These are phyloP conservation scores for Lasioglossum figueresi DNA, from an alignment of 2,888 invertebrate genomes.

Conservation along the genomic window DNA sequence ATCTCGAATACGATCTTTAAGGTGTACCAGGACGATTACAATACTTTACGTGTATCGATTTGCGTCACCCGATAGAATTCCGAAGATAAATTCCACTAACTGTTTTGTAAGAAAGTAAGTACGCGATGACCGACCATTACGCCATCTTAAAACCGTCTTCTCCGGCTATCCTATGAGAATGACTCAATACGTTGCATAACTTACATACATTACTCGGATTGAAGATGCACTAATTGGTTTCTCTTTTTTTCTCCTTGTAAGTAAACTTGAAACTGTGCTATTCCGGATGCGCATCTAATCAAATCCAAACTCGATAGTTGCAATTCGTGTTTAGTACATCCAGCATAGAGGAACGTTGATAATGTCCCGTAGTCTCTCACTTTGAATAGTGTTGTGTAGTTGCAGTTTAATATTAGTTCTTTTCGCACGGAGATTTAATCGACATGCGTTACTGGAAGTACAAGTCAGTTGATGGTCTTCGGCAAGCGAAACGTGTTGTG, in stretches of 20 bases:
- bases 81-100: conserved; percentile 28
- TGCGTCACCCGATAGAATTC: conserved; percentile 31
- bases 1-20: conserved; percentile 24
- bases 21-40: conserved; percentile 11
- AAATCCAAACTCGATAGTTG: conserved; percentile 42
- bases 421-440: conserved; percentile 15
- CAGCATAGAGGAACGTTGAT: conserved; percentile 31
- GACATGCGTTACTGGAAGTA: conserved; percentile 52
- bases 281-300: conserved; percentile 24
- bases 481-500: conserved; percentile 24
- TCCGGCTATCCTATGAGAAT: conserved; percentile 38
- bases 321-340: conserved; percentile 42
- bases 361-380: conserved; percentile 21
- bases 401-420: conserved; percentile 31
- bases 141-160: conserved; percentile 23
- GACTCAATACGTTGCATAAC: conserved; percentile 42
- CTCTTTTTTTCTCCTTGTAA: not conserved
- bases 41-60: conserved; percentile 8
- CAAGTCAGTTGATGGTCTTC: conserved; percentile 32
- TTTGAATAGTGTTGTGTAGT: conserved; percentile 24
- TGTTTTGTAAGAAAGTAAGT: conserved; percentile 49
- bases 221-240: conserved; percentile 24
- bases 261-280: conserved; percentile 19
- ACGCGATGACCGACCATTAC: conserved; percentile 48
- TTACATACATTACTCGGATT: conserved; percentile 33